Evolutionary conservation across 2,797 vertebrate species (phyloP).

Genomic region (Gouania willdenowi): DNA sequence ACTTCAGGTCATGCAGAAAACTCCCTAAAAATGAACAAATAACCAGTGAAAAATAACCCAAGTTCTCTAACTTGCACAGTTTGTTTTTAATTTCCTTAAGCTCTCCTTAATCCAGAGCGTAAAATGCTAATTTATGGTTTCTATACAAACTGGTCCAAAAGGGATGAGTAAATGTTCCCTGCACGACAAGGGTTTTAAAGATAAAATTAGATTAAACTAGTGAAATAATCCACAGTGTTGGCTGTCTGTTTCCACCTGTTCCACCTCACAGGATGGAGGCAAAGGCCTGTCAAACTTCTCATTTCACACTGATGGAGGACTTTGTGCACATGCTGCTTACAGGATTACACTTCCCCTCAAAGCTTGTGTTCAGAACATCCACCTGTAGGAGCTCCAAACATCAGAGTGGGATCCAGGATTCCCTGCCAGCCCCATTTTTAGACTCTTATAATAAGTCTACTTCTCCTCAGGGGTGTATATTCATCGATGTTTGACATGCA

Average conservation of each 20-base stretch:
- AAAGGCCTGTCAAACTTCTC: constrained; percentile 6
- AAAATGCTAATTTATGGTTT: neutral
- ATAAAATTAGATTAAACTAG: constrained; percentile 2
- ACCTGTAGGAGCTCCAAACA: constrained; percentile 33
- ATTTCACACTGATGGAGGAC: neutral
- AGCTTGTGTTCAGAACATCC: constrained; percentile 11
- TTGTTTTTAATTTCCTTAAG: neutral
- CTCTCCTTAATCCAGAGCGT: neutral
- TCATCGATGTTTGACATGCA: neutral
- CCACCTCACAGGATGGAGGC: neutral
- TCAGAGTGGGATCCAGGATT: constrained; percentile 4
- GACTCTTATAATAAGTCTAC: neutral
- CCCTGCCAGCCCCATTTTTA: constrained; percentile 18
- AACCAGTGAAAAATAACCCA: no score
- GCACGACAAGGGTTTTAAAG: constrained; percentile 1
- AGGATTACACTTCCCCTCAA: constrained; percentile 18
- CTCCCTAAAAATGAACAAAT: no score
- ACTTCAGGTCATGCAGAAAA: no score
- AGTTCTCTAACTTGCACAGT: neutral
- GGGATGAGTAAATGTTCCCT: constrained; percentile 1
- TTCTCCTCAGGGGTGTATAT: constrained; percentile 19
- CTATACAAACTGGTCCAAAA: no score
- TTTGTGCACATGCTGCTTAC: neutral
- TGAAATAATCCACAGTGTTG: neutral
- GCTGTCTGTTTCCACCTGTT: neutral